Percentiles rank a stretch among this genome's conserved stretches.
phyloP scores from a whole-genome alignment of 2,888 invertebrate genomes.

The Ligdia adustata region DNA sequence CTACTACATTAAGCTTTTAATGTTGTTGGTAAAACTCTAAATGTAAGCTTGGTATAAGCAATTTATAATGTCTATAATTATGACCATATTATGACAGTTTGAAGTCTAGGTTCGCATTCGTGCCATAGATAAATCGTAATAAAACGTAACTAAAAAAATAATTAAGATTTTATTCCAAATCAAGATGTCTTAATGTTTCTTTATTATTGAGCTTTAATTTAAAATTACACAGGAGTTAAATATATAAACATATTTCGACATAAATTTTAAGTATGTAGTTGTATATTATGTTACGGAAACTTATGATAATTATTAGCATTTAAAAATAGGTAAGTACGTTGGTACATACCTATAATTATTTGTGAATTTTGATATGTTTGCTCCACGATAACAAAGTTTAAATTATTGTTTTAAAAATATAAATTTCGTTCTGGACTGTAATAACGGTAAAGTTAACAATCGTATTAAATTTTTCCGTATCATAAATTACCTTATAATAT shows the following conservation, averaged over 20 bases:
- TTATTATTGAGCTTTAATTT: slow-evolving; percentile 18
- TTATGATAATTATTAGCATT: slow-evolving; percentile 6
- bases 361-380: slow-evolving; percentile 27
- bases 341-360: slow-evolving; percentile 13
- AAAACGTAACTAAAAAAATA: slow-evolving; percentile 6
- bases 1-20: no score
- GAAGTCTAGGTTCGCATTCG: slow-evolving; percentile 1
- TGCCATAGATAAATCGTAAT: not conserved
- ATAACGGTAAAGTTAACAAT: slow-evolving; percentile 6
- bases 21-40: no score
- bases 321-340: no score
- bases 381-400: slow-evolving; percentile 14
- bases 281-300: slow-evolving; percentile 29
- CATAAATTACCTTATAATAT: slow-evolving; percentile 26
- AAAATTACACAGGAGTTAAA: slow-evolving; percentile 9
- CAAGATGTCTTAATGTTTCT: slow-evolving; percentile 14
- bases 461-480: slow-evolving; percentile 34
- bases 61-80: no score
- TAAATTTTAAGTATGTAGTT: slow-evolving; percentile 9
- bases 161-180: slow-evolving; percentile 11
- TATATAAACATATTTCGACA: slow-evolving; percentile 8
- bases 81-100: no score
- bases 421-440: slow-evolving; percentile 6
- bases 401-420: slow-evolving; percentile 10
- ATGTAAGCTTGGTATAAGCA: no score